phyloP scores from a whole-genome alignment of 2,797 vertebrate genomes.

The Takifugu rubripes region DNA sequence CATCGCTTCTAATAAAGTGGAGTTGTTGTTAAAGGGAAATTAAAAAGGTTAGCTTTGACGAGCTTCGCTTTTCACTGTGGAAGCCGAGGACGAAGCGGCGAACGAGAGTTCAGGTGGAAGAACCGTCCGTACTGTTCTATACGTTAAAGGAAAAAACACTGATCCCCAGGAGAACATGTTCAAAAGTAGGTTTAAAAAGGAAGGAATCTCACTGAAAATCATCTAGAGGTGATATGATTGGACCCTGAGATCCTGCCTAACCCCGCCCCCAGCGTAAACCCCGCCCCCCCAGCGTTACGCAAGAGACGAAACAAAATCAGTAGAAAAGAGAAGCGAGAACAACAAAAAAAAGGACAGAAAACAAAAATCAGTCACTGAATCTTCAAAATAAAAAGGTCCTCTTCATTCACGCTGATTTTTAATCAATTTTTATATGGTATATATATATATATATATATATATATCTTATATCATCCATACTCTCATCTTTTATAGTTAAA shows the following conservation, averaged over 20 bases:
- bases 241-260: constrained; percentile 58
- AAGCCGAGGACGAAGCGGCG: constrained; percentile 41
- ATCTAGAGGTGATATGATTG: constrained; percentile 65
- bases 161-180: constrained; percentile 27
- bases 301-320: constrained; percentile 40
- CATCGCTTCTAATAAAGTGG: constrained; percentile 62
- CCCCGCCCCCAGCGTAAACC: constrained; percentile 38
- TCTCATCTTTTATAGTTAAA: constrained; percentile 57
- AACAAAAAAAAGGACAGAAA: constrained; percentile 19
- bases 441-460: constrained; percentile 43
- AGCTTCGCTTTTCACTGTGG: constrained; percentile 49
- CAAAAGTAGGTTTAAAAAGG: constrained; percentile 62
- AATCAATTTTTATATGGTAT: constrained; percentile 46
- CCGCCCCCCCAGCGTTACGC: constrained; percentile 32
- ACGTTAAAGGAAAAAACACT: constrained; percentile 29
- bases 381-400: constrained; percentile 42
- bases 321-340: constrained; percentile 46
- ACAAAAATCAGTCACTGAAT: constrained; percentile 51
- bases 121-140: constrained; percentile 50
- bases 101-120: constrained; percentile 50
- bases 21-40: constrained; percentile 48
- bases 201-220: constrained; percentile 19
- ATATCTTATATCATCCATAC: constrained; percentile 43
- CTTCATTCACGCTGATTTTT: constrained; percentile 54
- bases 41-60: constrained; percentile 28